A percentile compares a stretch with the other conserved stretches of the same genome.
phyloP scores from a whole-genome alignment of 2,888 invertebrate genomes.

The Ischnura elegans region DNA sequence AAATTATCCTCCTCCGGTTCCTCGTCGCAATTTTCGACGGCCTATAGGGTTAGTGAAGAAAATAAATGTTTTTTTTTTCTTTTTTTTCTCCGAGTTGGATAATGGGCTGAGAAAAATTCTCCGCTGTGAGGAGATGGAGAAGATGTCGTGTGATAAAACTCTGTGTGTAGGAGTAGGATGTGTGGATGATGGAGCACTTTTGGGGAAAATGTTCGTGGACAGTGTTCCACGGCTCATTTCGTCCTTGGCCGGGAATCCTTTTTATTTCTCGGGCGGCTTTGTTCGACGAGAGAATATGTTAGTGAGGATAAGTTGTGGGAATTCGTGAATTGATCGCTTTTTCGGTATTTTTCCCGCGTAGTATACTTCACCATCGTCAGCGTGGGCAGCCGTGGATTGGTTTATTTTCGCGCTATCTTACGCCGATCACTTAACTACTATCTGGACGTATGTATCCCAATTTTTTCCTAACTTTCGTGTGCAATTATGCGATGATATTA shows the following conservation, averaged over 20 bases:
- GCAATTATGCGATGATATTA: too few species aligned
- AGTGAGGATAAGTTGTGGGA: background rate
- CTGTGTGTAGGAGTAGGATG: background rate
- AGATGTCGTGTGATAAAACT: conserved; percentile 37
- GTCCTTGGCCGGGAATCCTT: background rate
- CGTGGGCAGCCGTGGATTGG: too few species aligned
- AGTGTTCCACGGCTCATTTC: background rate
- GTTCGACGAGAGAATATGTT: background rate
- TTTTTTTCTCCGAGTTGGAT: background rate
- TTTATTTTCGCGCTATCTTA: too few species aligned
- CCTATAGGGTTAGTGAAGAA: conserved; percentile 53
- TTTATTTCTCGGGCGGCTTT: background rate
- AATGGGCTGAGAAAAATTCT: conserved; percentile 29
- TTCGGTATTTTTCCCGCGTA: too few species aligned
- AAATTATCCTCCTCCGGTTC: conserved; percentile 47
- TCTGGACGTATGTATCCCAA: too few species aligned
- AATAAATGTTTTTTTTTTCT: conserved; percentile 30
- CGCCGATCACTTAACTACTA: too few species aligned
- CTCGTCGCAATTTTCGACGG: conserved; percentile 57
- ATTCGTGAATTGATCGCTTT: background rate
- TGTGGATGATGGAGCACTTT: background rate
- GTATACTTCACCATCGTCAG: too few species aligned
- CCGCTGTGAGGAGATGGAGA: background rate
- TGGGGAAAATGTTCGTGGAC: background rate
- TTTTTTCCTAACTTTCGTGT: too few species aligned